Evolutionary conservation across 2,888 invertebrate genomes (phyloP).

Genomic region (Drosophila nr. medialis): DNA sequence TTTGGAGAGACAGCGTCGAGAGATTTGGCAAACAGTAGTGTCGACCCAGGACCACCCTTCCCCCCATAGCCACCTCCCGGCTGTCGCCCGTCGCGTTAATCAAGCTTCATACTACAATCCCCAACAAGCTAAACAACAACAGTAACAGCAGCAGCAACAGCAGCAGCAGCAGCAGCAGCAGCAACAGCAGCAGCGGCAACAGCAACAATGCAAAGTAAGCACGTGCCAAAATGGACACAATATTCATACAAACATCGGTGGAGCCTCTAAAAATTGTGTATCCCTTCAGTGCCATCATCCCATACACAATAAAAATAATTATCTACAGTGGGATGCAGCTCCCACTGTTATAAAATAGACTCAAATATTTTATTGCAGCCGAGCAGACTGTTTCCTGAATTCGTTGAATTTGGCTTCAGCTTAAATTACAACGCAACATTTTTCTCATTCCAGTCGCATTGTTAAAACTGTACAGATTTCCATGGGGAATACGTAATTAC

Average conservation of each 20-base stretch:
- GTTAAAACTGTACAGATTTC: neutral
- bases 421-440: slow-evolving; percentile 6
- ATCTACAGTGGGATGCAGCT: slow-evolving; percentile 13
- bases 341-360: slow-evolving; percentile 3
- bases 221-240: slow-evolving; percentile 72
- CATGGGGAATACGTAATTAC: neutral
- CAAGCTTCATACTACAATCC: slow-evolving; percentile 72
- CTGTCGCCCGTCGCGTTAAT: slow-evolving; percentile 59
- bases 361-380: slow-evolving; percentile 10
- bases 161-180: slow-evolving; percentile 26
- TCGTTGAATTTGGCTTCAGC: slow-evolving; percentile 1
- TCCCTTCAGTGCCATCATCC: slow-evolving; percentile 3
- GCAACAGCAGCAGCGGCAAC: slow-evolving; percentile 38
- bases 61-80: neutral
- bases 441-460: neutral
- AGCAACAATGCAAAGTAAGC: slow-evolving; percentile 54
- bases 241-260: slow-evolving; percentile 13
- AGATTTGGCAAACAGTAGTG: slow-evolving; percentile 73
- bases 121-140: slow-evolving; percentile 51
- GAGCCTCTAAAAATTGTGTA: slow-evolving; percentile 18
- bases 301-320: slow-evolving; percentile 15
- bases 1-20: slow-evolving; percentile 77
- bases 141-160: slow-evolving; percentile 33
- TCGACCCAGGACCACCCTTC: slow-evolving; percentile 11
- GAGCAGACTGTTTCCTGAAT: neutral